Conservation (phyloP, 2,888 invertebrate genomes). For the Nephrotoma appendiculata region DNA sequence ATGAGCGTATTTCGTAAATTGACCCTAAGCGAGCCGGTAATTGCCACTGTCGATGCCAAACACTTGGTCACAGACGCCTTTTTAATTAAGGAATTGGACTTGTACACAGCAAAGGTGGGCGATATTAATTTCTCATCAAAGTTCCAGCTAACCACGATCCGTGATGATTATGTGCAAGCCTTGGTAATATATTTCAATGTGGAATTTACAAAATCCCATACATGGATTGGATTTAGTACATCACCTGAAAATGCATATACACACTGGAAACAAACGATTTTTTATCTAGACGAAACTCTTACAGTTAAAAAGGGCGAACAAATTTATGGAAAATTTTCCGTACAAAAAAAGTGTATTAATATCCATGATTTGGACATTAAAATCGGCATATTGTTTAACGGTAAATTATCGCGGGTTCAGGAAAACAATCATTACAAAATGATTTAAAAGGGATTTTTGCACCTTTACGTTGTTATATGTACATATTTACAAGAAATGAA, state of each 20-base stretch:
- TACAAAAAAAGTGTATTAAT: conserved; percentile 93
- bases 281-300: conserved; percentile 94
- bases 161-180: conserved; percentile 95
- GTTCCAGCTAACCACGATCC: conserved; percentile 64
- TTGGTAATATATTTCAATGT: conserved; percentile 98
- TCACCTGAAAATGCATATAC: conserved; percentile 96
- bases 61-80: conserved; percentile 95
- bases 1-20: conserved; percentile 98
- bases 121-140: conserved; percentile 87
- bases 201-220: conserved; percentile 99
- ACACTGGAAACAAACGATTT: conserved; percentile 96
- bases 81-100: conserved; percentile 91
- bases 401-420: conserved; percentile 69
- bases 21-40: conserved; percentile 94
- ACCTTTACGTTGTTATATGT: background rate
- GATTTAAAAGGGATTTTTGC: conserved; percentile 45
- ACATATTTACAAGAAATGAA: background rate
- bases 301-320: conserved; percentile 93
- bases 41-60: conserved; percentile 98
- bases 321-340: conserved; percentile 77
- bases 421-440: conserved; percentile 80
- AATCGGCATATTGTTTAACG: conserved; percentile 83
- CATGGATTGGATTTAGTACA: conserved; percentile 94
- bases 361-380: conserved; percentile 94
- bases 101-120: conserved; percentile 92